Percentiles rank a stretch among this genome's conserved stretches.
Conservation (phyloP, 2,888 invertebrate species). For the Muschampia plurimacula region DNA sequence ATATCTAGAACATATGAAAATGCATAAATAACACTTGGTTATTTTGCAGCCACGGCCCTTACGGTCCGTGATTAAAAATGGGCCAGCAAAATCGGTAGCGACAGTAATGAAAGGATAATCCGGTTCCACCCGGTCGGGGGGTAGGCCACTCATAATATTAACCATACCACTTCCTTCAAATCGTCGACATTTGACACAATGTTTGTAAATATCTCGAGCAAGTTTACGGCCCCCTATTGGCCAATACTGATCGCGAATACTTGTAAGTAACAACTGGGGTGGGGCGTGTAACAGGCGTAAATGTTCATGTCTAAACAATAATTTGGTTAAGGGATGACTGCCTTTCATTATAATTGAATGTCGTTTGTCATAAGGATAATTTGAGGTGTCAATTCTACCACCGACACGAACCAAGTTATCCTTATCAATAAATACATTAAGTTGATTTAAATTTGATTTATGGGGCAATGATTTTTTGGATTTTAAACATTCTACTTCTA, state of each 20-base stretch:
- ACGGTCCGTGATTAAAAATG: slow-evolving; percentile 2
- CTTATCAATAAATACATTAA: neutral
- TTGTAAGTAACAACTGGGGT: neutral
- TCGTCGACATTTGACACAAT: neutral
- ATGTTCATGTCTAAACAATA: neutral
- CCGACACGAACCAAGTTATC: neutral
- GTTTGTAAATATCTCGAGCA: neutral
- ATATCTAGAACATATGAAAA: slow-evolving; percentile 2
- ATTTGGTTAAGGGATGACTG: slow-evolving; percentile 5
- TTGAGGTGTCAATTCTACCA: neutral
- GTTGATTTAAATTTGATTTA: slow-evolving; percentile 4
- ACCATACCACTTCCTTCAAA: neutral
- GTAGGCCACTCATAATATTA: slow-evolving; percentile 6
- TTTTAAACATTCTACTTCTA: neutral
- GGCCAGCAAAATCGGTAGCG: slow-evolving; percentile 6
- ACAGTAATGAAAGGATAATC: slow-evolving; percentile 2
- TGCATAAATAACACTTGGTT: slow-evolving; percentile 1
- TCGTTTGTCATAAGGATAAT: slow-evolving; percentile 2
- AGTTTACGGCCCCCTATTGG: neutral
- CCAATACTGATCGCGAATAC: neutral
- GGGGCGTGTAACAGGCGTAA: neutral
- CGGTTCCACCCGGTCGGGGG: neutral
- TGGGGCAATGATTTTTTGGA: neutral
- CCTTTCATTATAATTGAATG: neutral
- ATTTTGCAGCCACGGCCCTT: neutral